Base-by-base conservation (phyloP, 1,140 invertebrate genomes). In the Hyphantria cunea region DNA sequence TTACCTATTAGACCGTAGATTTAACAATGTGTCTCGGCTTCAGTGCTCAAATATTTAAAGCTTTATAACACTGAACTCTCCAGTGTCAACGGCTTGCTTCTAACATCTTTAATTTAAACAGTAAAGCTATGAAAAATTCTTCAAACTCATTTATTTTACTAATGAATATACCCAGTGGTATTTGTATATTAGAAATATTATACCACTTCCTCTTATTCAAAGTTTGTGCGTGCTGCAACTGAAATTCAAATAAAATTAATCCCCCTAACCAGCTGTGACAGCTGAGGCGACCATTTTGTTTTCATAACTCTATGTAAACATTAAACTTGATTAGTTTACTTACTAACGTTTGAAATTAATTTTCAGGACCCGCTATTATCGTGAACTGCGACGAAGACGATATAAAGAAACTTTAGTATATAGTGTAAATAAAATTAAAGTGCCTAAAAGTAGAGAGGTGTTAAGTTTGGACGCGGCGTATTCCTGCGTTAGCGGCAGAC, bases 321-420 rank as follows among this genome's bases (percentile, higher is more conserved):
- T 45, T 52, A 54, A 66, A 66, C 37, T 65, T 65, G 48, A 59
- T 58, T 66, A 61, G 56, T 66, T 61, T 25, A 25, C 17, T 53
- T 61, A 73, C 47, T 77, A 81, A 86, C 66, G 51, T 47, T 75
- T 51, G 68, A 25, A 81, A 80, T 86, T 90, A 74, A 83, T 88
- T 89, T 89, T 78, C 86, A 88, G 85, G 82, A 74, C 75, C 82
- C 72, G 76, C 74, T 83, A 68, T 84, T 82, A 77, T 87, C 84
- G 76, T 88, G 85, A 88, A 85, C 76, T 64, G 34, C 77, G 76
- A 56, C 62, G 79, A 86, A 84, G 85, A 83, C 66, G 71, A 72
- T 81, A 81, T 74, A 72, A 78, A 78, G 76, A 82, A 74, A 86
- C 76, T 80, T 78, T 76, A 65, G 59, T 66, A 70, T 15, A 76